Conservation (phyloP, 2,888 invertebrate genomes). For the Rhopalosiphum nymphaeae region DNA sequence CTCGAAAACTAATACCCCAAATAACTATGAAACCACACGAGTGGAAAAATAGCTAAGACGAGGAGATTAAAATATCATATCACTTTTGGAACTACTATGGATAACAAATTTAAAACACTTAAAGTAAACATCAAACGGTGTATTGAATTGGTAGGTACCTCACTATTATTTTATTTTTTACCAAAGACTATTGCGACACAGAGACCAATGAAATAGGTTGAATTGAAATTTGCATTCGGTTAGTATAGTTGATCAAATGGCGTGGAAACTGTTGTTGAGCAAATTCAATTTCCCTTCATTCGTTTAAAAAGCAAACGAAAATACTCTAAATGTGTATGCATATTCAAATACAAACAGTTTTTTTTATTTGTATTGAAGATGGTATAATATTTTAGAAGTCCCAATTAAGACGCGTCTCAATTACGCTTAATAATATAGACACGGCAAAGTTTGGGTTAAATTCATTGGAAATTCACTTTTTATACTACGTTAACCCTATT, state of each 20-base stretch:
- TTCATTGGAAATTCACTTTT: neutral
- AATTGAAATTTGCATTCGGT: slow-evolving; percentile 29
- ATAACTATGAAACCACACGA: neutral
- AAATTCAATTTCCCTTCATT: slow-evolving; percentile 38
- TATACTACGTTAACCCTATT: neutral
- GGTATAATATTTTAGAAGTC: neutral
- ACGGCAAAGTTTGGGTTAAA: neutral
- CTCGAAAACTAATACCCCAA: neutral
- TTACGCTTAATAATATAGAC: neutral
- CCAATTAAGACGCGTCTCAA: slow-evolving; percentile 8
- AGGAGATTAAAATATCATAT: neutral
- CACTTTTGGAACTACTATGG: neutral
- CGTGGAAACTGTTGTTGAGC: slow-evolving; percentile 37
- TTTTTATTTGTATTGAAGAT: slow-evolving; percentile 6
- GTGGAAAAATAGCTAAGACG: neutral
- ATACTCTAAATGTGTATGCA: neutral
- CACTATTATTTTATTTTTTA: neutral
- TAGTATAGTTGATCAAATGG: slow-evolving; percentile 38
- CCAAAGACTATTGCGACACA: neutral
- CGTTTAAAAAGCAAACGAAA: slow-evolving; percentile 30
- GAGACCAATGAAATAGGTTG: neutral
- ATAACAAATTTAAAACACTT: slow-evolving; percentile 6
- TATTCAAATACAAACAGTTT: neutral
- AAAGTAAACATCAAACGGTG: slow-evolving; percentile 1
- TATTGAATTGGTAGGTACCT: neutral